Percentiles rank a stretch among this genome's conserved stretches.
These are phyloP conservation scores for Habroteleia sp. DNA, from an alignment of 2,888 invertebrate genomes.

Conservation along the genomic window DNA sequence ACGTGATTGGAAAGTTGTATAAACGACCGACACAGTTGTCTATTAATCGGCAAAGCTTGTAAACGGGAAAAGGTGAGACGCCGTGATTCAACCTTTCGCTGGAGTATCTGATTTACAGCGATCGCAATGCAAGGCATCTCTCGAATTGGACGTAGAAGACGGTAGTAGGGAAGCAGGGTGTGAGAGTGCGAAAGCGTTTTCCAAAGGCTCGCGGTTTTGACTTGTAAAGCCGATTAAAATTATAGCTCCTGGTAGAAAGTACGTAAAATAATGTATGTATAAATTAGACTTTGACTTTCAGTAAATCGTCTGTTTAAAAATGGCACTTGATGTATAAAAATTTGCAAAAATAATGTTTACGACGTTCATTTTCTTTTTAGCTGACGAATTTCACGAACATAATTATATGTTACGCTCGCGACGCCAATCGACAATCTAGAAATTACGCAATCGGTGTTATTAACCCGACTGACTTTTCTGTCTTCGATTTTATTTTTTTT, in stretches of 20 bases:
- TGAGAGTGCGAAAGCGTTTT: conserved; percentile 15
- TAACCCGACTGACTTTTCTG: neutral
- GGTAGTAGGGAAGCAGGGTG: conserved; percentile 9
- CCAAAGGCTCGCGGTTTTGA: conserved; percentile 3
- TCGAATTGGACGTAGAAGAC: conserved; percentile 1
- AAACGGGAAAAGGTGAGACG: conserved; percentile 66
- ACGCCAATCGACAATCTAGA: neutral
- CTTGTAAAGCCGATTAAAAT: conserved; percentile 6
- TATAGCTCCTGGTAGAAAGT: conserved; percentile 9
- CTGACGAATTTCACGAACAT: neutral
- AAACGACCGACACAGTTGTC: conserved; percentile 19
- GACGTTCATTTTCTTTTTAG: conserved; percentile 2
- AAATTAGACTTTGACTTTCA: conserved; percentile 16
- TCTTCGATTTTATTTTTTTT: conserved; percentile 1
- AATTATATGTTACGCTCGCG: conserved; percentile 11
- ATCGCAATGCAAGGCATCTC: conserved; percentile 11
- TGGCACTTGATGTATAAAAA: conserved; percentile 6
- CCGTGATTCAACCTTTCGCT: conserved; percentile 59
- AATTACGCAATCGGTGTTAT: conserved; percentile 10
- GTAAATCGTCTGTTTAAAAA: neutral
- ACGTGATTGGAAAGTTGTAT: conserved; percentile 43
- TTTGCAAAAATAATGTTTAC: neutral
- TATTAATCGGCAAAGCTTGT: conserved; percentile 40
- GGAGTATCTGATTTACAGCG: conserved; percentile 33
- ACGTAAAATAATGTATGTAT: conserved; percentile 9